Percentiles rank a stretch among this genome's conserved stretches.
These are phyloP conservation scores for Monoplex corrugatus DNA, from an alignment of 2,888 invertebrate species.

Conservation along the genomic window DNA sequence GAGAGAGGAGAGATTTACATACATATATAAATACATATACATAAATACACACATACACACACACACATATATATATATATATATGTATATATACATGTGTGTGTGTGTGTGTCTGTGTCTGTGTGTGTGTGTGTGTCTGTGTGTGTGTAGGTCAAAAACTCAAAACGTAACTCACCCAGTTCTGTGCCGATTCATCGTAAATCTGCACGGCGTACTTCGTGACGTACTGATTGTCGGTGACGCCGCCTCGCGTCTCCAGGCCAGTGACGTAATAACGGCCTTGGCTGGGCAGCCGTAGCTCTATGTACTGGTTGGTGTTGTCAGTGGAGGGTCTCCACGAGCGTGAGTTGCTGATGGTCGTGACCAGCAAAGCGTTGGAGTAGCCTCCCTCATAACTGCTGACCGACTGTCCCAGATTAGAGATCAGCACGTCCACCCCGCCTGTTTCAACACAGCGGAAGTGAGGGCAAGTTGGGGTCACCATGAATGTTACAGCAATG, in stretches of 20 bases:
- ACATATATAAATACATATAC: too few relatives aligned
- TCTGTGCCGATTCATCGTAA: slow-evolving; percentile 55
- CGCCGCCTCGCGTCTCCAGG: slow-evolving; percentile 61
- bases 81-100: too few relatives aligned
- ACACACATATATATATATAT: too few relatives aligned
- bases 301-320: slow-evolving; percentile 57
- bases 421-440: slow-evolving; percentile 16
- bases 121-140: too few relatives aligned
- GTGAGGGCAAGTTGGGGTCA: too few relatives aligned
- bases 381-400: slow-evolving; percentile 52
- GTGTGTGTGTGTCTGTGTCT: too few relatives aligned
- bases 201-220: slow-evolving; percentile 58
- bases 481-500: not conserved
- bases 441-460: not conserved
- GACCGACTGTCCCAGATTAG: not conserved
- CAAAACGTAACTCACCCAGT: slow-evolving; percentile 35
- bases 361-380: slow-evolving; percentile 48
- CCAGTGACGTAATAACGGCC: slow-evolving; percentile 60
- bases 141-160: too few relatives aligned
- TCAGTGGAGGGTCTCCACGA: slow-evolving; percentile 58
- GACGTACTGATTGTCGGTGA: slow-evolving; percentile 56
- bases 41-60: too few relatives aligned
- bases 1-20: not conserved
- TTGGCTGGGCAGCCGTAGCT: slow-evolving; percentile 49
- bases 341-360: not conserved